A percentile compares a stretch with the other conserved stretches of the same genome.
Evolutionary conservation across 2,888 invertebrate species (phyloP).

Genomic region (Phaedon cochleariae): DNA sequence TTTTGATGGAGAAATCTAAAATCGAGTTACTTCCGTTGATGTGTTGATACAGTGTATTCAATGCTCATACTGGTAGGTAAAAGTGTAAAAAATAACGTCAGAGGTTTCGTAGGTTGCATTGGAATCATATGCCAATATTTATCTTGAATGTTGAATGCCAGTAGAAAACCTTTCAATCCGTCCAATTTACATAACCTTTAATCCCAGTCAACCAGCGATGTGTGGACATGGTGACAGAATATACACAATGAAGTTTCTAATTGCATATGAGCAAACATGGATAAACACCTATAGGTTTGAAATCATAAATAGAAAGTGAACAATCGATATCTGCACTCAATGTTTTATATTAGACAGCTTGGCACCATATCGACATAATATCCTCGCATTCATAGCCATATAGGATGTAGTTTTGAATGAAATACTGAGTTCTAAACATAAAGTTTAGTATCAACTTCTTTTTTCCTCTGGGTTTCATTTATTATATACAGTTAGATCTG

Average conservation of each 20-base stretch:
- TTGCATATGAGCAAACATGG: constrained; percentile 4
- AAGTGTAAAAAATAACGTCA: too few relatives aligned
- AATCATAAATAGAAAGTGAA: constrained; percentile 15
- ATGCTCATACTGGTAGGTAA: too few relatives aligned
- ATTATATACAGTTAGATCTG: too few relatives aligned
- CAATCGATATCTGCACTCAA: background rate
- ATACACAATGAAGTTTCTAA: constrained; percentile 11
- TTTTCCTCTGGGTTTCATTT: too few relatives aligned
- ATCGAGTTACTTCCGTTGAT: too few relatives aligned
- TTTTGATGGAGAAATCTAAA: too few relatives aligned
- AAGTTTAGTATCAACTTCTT: too few relatives aligned
- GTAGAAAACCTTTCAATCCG: background rate
- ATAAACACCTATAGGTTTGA: background rate
- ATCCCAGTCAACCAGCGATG: background rate
- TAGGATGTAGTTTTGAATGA: background rate
- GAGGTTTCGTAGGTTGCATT: too few relatives aligned
- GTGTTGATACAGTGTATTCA: too few relatives aligned
- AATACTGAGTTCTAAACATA: background rate
- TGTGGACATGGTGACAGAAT: constrained; percentile 8
- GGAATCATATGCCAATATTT: too few relatives aligned
- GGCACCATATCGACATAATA: background rate
- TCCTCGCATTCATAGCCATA: too few relatives aligned
- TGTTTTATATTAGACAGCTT: constrained; percentile 10
- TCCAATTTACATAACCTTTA: constrained; percentile 2
- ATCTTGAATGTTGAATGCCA: too few relatives aligned